Conservation (phyloP, 2,888 invertebrate genomes). For the Oligia fasciuncula region DNA sequence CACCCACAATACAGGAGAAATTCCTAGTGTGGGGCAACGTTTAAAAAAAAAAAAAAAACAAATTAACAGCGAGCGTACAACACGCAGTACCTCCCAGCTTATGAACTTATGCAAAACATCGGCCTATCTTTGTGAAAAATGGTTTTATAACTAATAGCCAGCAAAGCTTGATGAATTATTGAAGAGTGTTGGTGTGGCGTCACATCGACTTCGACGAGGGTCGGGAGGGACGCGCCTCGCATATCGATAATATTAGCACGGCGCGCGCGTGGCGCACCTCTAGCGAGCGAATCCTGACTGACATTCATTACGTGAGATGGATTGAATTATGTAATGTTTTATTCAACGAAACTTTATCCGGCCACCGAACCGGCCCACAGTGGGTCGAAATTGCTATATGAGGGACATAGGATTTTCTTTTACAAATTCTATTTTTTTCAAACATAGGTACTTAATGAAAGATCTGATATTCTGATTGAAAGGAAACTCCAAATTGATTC, state of each 20-base stretch:
- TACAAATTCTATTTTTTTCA: too few species aligned
- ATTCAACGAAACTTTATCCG: constrained; percentile 39
- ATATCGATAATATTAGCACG: constrained; percentile 12
- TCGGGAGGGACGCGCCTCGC: constrained; percentile 24
- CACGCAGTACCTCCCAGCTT: background rate
- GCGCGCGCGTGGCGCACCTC: constrained; percentile 14
- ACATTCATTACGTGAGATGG: constrained; percentile 56
- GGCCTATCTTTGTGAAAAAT: constrained; percentile 15
- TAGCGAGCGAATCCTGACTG: constrained; percentile 30
- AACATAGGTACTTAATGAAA: too few species aligned
- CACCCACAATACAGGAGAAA: too few species aligned
- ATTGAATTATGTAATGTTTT: constrained; percentile 58
- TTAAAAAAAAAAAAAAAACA: too few species aligned
- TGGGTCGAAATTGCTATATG: too few species aligned
- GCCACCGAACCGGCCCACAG: background rate
- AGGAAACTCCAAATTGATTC: too few species aligned
- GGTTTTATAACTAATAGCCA: constrained; percentile 28
- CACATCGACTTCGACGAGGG: constrained; percentile 41
- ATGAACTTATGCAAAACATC: background rate
- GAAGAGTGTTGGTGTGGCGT: constrained; percentile 30
- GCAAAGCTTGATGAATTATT: constrained; percentile 49
- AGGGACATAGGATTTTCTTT: too few species aligned
- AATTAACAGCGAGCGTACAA: background rate
- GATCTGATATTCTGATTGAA: too few species aligned
- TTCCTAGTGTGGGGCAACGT: too few species aligned